A percentile compares a stretch with the other conserved stretches of the same genome.
phyloP scores from a whole-genome alignment of 2,113 vertebrate genomes.

The Leucoraja erinaceus region DNA sequence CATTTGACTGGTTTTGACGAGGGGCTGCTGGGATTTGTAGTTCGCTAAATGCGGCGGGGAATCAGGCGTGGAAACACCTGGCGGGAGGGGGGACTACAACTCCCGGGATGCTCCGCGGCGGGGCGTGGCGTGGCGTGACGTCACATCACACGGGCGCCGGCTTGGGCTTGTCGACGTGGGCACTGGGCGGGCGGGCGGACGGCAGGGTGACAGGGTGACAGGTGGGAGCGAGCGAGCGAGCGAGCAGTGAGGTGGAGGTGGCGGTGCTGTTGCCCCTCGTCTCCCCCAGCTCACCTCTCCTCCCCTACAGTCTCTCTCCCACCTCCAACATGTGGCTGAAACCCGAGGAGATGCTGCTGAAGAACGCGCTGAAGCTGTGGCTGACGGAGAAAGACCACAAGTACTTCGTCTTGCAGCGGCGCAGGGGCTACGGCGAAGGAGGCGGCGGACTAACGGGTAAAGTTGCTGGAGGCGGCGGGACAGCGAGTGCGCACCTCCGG shows the following conservation, averaged over 20 bases:
- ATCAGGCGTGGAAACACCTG: too few relatives aligned
- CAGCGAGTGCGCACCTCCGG: neutral
- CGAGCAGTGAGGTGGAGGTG: constrained; percentile 9
- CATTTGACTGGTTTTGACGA: too few relatives aligned
- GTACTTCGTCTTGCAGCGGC: constrained; percentile 85
- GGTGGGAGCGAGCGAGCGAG: neutral
- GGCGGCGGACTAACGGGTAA: constrained; percentile 83
- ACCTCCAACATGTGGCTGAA: constrained; percentile 78
- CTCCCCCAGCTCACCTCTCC: too few relatives aligned
- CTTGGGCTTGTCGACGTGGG: neutral
- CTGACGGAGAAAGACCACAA: constrained; percentile 83
- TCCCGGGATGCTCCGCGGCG: constrained; percentile 43
- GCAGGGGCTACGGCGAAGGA: constrained; percentile 83
- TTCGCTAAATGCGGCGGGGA: neutral
- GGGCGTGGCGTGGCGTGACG: too few relatives aligned
- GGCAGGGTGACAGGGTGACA: too few relatives aligned
- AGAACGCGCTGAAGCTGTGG: constrained; percentile 92
- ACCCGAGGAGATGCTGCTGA: constrained; percentile 88
- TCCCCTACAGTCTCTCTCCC: too few relatives aligned
- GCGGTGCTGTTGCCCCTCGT: neutral
- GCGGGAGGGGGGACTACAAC: constrained; percentile 45
- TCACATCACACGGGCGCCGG: too few relatives aligned
- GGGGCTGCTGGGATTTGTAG: constrained; percentile 25
- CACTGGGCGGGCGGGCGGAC: constrained; percentile 33
- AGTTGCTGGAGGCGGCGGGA: constrained; percentile 40